These are phyloP conservation scores for Aphodius granarius DNA, from an alignment of 2,888 invertebrate genomes.

Conservation along the genomic window DNA sequence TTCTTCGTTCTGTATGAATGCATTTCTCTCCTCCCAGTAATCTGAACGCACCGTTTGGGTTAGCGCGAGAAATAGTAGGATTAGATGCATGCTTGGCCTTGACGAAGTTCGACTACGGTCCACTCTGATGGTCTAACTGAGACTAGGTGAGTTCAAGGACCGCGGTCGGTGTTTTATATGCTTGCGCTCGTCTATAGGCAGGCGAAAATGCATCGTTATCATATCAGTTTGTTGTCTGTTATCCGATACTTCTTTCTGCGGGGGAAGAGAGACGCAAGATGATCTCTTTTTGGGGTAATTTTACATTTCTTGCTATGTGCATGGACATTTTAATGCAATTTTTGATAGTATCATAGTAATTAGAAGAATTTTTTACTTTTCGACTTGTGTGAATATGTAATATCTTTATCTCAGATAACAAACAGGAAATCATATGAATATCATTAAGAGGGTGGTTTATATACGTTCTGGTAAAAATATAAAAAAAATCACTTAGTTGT, in stretches of 20 bases:
- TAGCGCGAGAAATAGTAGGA: neutral
- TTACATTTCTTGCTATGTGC: too few species aligned
- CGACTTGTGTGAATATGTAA: too few species aligned
- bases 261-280: too few species aligned
- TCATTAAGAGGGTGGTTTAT: too few species aligned
- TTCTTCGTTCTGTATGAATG: constrained; percentile 24
- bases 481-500: too few species aligned
- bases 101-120: neutral
- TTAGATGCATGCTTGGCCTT: neutral
- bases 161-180: neutral
- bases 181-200: neutral
- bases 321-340: too few species aligned
- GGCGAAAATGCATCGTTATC: neutral
- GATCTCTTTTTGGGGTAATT: too few species aligned
- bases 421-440: too few species aligned
- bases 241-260: neutral
- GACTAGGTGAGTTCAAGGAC: neutral
- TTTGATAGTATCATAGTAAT: too few species aligned
- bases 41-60: constrained; percentile 8
- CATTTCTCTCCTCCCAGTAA: constrained; percentile 31
- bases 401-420: too few species aligned
- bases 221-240: neutral
- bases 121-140: neutral
- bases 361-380: too few species aligned
- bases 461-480: too few species aligned